Evolutionary conservation across 2,113 vertebrate genomes (phyloP).

Genomic region (Limanda limanda): DNA sequence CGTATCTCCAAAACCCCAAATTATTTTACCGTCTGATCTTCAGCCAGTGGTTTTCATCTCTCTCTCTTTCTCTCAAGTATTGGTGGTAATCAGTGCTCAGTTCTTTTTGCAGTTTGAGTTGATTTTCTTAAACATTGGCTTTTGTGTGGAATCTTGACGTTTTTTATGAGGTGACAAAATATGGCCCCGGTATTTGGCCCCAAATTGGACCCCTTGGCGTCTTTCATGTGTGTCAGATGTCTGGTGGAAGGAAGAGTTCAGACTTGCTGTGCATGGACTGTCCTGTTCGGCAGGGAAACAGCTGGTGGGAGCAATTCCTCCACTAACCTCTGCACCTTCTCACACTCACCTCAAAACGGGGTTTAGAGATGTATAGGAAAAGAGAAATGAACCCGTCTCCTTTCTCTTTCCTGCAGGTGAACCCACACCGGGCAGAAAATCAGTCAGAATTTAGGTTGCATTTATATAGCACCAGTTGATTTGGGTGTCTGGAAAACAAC

Average conservation of each 20-base stretch:
- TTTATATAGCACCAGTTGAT: not conserved
- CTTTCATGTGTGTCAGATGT: slow-evolving; percentile 49
- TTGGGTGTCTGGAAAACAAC: not conserved
- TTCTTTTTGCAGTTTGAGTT: not conserved
- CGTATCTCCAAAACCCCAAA: not conserved
- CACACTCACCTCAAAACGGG: not conserved
- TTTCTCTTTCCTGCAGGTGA: not conserved
- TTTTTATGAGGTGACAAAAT: slow-evolving; percentile 54
- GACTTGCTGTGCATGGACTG: slow-evolving; percentile 44
- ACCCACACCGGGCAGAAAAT: not conserved
- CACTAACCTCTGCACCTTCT: slow-evolving; percentile 43
- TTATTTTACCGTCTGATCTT: slow-evolving; percentile 1
- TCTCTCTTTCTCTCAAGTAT: not conserved
- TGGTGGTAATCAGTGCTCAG: not conserved
- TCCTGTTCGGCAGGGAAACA: slow-evolving; percentile 47
- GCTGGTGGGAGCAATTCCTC: slow-evolving; percentile 62
- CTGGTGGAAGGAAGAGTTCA: slow-evolving; percentile 43
- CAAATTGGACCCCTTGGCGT: slow-evolving; percentile 50
- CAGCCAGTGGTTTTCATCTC: not conserved
- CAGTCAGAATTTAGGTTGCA: not conserved
- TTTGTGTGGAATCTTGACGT: slow-evolving; percentile 30
- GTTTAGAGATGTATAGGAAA: too few relatives aligned
- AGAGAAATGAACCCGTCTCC: not conserved
- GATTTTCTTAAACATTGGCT: slow-evolving; percentile 13
- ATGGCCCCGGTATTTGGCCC: slow-evolving; percentile 28